phyloP scores from a whole-genome alignment of 2,113 vertebrate genomes.

The Lepidothrix coronata region DNA sequence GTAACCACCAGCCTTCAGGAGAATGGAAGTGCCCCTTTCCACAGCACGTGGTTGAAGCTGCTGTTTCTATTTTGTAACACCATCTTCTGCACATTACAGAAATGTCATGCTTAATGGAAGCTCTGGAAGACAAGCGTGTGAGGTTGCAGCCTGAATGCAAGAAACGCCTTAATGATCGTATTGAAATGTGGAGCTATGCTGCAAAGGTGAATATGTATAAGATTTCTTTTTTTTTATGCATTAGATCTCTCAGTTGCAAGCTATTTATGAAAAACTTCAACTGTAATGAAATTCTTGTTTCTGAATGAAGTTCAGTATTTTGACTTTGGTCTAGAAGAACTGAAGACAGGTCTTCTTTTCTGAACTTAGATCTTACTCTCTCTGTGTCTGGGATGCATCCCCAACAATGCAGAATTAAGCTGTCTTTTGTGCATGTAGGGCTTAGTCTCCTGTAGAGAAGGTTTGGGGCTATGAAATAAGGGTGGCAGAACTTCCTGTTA shows the following conservation, averaged over 20 bases:
- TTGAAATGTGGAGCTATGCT: constrained; percentile 98
- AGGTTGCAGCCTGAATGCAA: constrained; percentile 96
- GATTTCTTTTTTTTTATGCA: not conserved
- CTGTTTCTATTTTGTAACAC: not conserved
- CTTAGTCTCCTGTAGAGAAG: not conserved
- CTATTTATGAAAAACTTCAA: not conserved
- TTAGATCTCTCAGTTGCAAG: not conserved
- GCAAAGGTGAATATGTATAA: constrained; percentile 83
- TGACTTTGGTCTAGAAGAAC: not conserved
- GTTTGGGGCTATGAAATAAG: not conserved
- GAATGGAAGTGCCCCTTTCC: not conserved
- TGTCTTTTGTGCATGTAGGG: not conserved
- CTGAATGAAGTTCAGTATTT: not conserved
- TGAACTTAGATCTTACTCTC: not conserved
- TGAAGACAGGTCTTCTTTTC: not conserved
- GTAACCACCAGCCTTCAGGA: not conserved
- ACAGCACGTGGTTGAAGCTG: accelerated
- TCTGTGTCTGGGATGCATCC: not conserved
- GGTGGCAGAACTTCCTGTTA: not conserved
- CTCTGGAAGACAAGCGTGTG: constrained; percentile 94
- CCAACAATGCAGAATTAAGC: not conserved
- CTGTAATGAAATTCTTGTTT: not conserved
- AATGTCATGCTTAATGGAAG: constrained; percentile 98
- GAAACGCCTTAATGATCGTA: constrained; percentile 95
- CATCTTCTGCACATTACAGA: constrained; percentile 70